Evolutionary conservation across 2,888 invertebrate genomes (phyloP), one percentile per base, ranked within the genome.

Genomic region (Metallyticus violacea): DNA sequence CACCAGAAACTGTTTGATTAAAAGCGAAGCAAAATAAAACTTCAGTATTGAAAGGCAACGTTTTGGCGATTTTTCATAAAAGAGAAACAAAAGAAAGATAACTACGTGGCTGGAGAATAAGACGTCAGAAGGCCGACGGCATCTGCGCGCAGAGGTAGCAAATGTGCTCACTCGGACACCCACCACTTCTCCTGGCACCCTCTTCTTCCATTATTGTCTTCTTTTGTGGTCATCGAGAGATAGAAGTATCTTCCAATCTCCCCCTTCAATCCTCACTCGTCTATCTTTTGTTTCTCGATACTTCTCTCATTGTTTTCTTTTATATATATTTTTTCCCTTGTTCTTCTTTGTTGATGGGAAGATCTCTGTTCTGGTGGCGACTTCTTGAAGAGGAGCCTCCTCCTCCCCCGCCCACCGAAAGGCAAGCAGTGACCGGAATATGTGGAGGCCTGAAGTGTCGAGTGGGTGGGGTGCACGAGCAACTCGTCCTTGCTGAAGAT

Each of bases 211-310:
- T 82, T 82, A 82, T 76, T 83, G 76, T 83, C 83, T 83, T 28
- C 83, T 83, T 83, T 77, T 77, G 83, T 83, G 83, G 83, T 83
- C 83, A 77, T 28, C 77, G 15, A 62, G 77, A 77, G 77, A 83
- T 77, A 76, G 76, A 28, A 83, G 83, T 28, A 83, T 29, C 28
- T 77, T 83, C 28, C 83, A 83, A 83, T 77, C 77, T 83, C 77
- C 7, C 83, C 83, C 22, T 83, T 83, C 83, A 83, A 77, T 83
- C 83, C 77, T 26, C 76, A 82, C 76, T 76, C 86, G 87, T 87
- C 86, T 87, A 79, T 88, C 88, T 88, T 88, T 88, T 88, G 88
- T 88, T 88, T 88, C 86, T 85, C 86, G 87, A 88, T 88, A 88
- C 86, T 88, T 88, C 83, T 88, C 79, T 88, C 86, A 88, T 87